Evolutionary conservation across 1,140 invertebrate species (phyloP), one percentile per base, ranked within the genome.

Genomic region (Neotoxoptera formosana): DNA sequence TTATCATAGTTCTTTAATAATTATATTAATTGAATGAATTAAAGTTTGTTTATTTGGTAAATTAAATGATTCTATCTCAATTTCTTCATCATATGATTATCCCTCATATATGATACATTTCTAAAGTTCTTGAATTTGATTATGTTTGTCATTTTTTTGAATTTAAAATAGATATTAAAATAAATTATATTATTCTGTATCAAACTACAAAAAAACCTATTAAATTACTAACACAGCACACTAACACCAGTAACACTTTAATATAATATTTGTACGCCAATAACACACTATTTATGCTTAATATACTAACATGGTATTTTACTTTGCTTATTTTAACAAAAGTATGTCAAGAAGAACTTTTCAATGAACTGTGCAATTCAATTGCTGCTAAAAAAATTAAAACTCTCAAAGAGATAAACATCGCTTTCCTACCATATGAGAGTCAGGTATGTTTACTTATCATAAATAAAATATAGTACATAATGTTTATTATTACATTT

Each of bases 401-500:
- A 97, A 99, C 99, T 93, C 96, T 99, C 95, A 99, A 99, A 96
- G 99, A 99, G 96, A 99, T 99, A 96, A 99, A 99, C 97, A 99
- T 99, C 96, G 99, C 99, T 95, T 99, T 99, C 96, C 97, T 99
- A 95, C 99, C 99, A 94, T 99, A 99, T 96, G 99, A 99, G 96
- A 98, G 98, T 95, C 99, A 99, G 98, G 98, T 99, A 96, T 90
- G 94, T 94, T 90, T 41, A 23, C 67, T 8, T 67, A 41, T 8
- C 4, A 45, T 60, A n/a, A 76, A 76, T 76, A 76, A n/a, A n/a
- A n/a, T 76, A n/a, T 0, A n/a, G n/a, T n/a, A 76, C 6, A 76
- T n/a, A 14, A 67, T 14, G 45, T n/a, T 7, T 41, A n/a, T 89
- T 89, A 25, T 14, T 56, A 67, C 6, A 30, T 76, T n/a, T 67